These are phyloP conservation scores for Macrosteles quadrilineatus DNA, from an alignment of 1,140 invertebrate species.

Conservation along the genomic window DNA sequence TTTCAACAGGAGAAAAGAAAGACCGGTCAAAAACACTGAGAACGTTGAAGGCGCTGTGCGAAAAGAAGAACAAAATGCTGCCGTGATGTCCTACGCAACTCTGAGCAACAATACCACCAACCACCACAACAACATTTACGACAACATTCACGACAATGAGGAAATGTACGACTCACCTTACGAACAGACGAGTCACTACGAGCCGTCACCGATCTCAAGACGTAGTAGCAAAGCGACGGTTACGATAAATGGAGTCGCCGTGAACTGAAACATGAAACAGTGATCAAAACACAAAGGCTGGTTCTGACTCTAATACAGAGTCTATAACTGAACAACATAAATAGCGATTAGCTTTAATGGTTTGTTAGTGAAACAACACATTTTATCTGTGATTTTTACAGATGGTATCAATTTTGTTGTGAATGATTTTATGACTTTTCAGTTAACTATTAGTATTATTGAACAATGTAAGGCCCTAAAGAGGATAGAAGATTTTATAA, in stretches of 20 bases:
- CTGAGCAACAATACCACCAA: slow-evolving; percentile 69
- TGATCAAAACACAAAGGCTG: too few relatives aligned
- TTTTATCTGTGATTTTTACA: neutral
- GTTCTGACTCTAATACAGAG: neutral
- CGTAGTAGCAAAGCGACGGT: slow-evolving; percentile 58
- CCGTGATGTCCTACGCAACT: slow-evolving; percentile 83
- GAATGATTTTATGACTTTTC: too few relatives aligned
- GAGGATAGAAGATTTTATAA: too few relatives aligned
- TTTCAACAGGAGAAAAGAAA: slow-evolving; percentile 67
- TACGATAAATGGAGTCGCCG: slow-evolving; percentile 71
- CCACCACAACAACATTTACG: slow-evolving; percentile 63
- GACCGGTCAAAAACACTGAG: slow-evolving; percentile 84
- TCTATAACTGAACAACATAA: too few relatives aligned
- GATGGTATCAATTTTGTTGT: too few relatives aligned
- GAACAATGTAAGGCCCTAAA: too few relatives aligned
- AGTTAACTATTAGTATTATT: too few relatives aligned
- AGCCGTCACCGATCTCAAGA: slow-evolving; percentile 62
- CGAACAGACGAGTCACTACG: slow-evolving; percentile 66
- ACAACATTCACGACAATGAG: slow-evolving; percentile 68
- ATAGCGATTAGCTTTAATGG: too few relatives aligned
- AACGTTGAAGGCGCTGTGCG: slow-evolving; percentile 81
- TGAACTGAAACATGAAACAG: slow-evolving; percentile 54
- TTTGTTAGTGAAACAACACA: too few relatives aligned
- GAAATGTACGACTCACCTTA: slow-evolving; percentile 72
- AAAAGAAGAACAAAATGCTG: slow-evolving; percentile 81